phyloP scores from a whole-genome alignment of 2,797 vertebrate genomes.

The Bradypodion pumilum region DNA sequence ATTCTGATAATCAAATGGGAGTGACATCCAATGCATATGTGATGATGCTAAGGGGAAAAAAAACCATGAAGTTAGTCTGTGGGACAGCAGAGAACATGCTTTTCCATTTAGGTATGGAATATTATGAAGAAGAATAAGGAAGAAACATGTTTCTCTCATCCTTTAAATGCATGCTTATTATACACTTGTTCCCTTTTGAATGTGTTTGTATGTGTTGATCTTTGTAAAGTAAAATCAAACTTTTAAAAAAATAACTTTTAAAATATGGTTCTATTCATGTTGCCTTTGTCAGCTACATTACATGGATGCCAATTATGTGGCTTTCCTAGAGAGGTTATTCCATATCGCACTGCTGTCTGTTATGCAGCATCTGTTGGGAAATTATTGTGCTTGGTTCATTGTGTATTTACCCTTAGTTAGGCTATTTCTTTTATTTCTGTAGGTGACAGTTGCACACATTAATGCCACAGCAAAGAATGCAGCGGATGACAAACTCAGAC shows the following conservation, averaged over 20 bases:
- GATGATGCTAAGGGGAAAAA: no score
- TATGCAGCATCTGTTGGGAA: neutral
- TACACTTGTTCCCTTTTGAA: neutral
- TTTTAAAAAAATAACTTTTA: neutral
- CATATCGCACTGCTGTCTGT: neutral
- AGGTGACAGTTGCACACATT: constrained; percentile 99
- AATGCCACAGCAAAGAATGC: constrained; percentile 98
- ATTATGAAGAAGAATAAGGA: no score
- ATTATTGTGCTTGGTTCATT: neutral
- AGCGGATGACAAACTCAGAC: constrained; percentile 96
- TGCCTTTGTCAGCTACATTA: neutral
- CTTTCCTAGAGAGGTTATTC: neutral
- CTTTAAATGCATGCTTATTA: neutral
- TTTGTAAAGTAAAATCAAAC: neutral
- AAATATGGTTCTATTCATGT: neutral
- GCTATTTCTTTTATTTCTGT: neutral
- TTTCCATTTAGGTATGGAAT: no score
- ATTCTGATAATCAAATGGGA: no score
- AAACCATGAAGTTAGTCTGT: no score
- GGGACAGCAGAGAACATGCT: no score
- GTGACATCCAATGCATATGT: no score
- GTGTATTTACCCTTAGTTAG: neutral
- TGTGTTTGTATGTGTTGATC: neutral
- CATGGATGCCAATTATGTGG: neutral
- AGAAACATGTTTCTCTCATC: neutral